Conservation (phyloP, 2,888 invertebrate genomes). For the Epiperipatus broadwayi region DNA sequence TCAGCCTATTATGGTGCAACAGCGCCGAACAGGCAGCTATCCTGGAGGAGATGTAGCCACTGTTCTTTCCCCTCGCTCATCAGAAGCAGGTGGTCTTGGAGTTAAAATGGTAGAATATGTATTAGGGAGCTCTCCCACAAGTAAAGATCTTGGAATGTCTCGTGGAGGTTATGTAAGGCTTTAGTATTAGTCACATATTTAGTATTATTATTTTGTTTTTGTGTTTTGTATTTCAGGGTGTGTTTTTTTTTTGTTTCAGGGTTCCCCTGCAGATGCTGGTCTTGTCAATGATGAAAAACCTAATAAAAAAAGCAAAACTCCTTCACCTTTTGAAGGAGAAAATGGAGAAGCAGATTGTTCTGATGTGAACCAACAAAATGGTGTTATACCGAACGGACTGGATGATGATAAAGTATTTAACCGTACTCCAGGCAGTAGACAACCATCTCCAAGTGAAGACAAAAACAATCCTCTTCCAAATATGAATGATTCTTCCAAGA, state of each 20-base stretch:
- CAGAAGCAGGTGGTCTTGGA: slow-evolving; percentile 65
- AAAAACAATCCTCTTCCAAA: slow-evolving; percentile 33
- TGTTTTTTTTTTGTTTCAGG: too few relatives aligned
- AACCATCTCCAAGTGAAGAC: slow-evolving; percentile 76
- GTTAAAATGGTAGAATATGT: slow-evolving; percentile 98
- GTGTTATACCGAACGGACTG: slow-evolving; percentile 44
- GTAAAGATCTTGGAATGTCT: slow-evolving; percentile 50
- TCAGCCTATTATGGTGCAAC: slow-evolving; percentile 48
- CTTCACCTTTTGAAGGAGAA: slow-evolving; percentile 39
- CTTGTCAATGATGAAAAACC: slow-evolving; percentile 29
- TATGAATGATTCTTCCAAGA: slow-evolving; percentile 17
- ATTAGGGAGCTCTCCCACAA: slow-evolving; percentile 71
- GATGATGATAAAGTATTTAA: slow-evolving; percentile 62
- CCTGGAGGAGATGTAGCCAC: slow-evolving; percentile 23
- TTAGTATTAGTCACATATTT: background rate
- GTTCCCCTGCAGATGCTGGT: too few relatives aligned
- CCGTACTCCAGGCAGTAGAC: slow-evolving; percentile 71
- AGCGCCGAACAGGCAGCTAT: slow-evolving; percentile 24
- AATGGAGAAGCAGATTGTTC: slow-evolving; percentile 32
- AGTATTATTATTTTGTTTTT: too few relatives aligned
- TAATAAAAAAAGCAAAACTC: slow-evolving; percentile 38
- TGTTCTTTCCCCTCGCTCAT: slow-evolving; percentile 55
- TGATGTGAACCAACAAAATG: too few relatives aligned
- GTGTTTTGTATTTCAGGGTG: slow-evolving; percentile 13
- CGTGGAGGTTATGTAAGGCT: too few relatives aligned